These are phyloP conservation scores for Araneus ventricosus DNA, from an alignment of 1,140 invertebrate species.

Conservation along the genomic window DNA sequence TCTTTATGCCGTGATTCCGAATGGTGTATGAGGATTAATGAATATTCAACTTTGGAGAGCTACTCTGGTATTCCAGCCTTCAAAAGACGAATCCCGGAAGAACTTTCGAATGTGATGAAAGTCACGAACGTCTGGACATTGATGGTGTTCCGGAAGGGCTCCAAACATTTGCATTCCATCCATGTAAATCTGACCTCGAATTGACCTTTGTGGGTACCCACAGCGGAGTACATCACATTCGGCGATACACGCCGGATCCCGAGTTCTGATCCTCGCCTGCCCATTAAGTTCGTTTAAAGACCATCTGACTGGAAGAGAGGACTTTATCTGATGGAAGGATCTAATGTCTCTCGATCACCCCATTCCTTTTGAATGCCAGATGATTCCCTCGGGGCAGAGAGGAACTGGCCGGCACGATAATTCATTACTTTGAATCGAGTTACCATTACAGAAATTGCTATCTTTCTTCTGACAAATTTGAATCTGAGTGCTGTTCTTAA, in stretches of 20 bases:
- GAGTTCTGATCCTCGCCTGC: background rate
- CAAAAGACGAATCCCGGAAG: slow-evolving; percentile 3
- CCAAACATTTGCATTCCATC: background rate
- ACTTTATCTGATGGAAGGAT: background rate
- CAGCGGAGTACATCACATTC: background rate
- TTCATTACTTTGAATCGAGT: background rate
- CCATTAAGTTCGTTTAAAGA: slow-evolving; percentile 20
- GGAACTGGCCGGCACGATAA: background rate
- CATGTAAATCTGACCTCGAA: background rate
- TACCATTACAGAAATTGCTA: background rate
- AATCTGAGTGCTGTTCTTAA: too few relatives aligned
- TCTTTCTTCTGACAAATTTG: background rate
- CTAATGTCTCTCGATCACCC: background rate
- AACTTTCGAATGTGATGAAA: slow-evolving; percentile 21
- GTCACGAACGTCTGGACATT: slow-evolving; percentile 16
- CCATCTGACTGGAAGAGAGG: background rate
- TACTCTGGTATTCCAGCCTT: background rate
- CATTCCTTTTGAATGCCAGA: background rate
- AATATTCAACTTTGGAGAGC: background rate
- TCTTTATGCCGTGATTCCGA: too few relatives aligned
- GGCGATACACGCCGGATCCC: background rate
- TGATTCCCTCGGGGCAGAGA: background rate
- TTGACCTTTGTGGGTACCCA: background rate
- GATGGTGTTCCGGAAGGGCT: background rate
- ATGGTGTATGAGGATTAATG: background rate